These are phyloP conservation scores for Pyrgus malvae DNA, from an alignment of 2,888 invertebrate genomes.

Conservation along the genomic window DNA sequence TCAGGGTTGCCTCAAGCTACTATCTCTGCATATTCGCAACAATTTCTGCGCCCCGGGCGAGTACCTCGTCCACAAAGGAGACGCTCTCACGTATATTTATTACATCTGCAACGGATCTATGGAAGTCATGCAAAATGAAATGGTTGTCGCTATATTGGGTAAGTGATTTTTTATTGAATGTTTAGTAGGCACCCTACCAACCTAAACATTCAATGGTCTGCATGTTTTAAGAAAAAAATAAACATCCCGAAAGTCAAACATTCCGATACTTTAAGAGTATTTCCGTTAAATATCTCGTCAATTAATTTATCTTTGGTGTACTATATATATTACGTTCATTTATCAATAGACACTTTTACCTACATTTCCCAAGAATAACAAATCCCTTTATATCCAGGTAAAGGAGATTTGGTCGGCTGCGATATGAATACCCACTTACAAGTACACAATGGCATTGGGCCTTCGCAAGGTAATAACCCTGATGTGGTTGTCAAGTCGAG, in stretches of 20 bases:
- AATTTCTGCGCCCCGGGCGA: constrained; percentile 98
- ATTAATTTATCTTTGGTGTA: no score
- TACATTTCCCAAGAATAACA: background rate
- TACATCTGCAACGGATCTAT: constrained; percentile 98
- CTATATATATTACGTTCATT: background rate
- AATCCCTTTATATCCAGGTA: constrained; percentile 82
- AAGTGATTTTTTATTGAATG: constrained; percentile 50
- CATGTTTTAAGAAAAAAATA: no score
- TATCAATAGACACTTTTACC: background rate
- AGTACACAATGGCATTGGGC: constrained; percentile 82
- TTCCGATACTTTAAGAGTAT: no score
- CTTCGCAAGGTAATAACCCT: constrained; percentile 82
- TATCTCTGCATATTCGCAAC: constrained; percentile 95
- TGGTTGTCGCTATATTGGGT: constrained; percentile 99
- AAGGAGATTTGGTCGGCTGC: constrained; percentile 97
- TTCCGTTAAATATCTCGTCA: no score
- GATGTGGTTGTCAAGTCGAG: constrained; percentile 95
- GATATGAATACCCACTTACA: constrained; percentile 93
- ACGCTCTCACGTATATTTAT: constrained; percentile 95
- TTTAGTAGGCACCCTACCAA: no score
- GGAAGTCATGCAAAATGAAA: constrained; percentile 97
- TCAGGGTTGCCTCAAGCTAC: constrained; percentile 95
- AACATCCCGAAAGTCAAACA: no score
- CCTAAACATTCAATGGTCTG: no score
- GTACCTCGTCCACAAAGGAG: constrained; percentile 96